Percentiles rank a stretch among this genome's conserved stretches.
Evolutionary conservation across 2,797 vertebrate species (phyloP).

Genomic region (Falco cherrug): DNA sequence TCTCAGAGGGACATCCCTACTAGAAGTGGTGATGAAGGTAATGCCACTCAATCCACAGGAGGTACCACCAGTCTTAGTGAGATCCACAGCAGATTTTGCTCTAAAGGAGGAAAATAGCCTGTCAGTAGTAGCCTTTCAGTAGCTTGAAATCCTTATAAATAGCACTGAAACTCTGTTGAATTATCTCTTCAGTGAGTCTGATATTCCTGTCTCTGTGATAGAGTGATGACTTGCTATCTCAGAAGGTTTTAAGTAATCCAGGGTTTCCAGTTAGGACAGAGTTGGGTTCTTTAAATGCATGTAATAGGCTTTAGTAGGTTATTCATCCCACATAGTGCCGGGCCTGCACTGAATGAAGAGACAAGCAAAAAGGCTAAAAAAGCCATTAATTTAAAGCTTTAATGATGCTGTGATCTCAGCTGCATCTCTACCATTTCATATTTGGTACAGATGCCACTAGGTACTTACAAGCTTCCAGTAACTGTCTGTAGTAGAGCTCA

Average conservation of each 20-base stretch:
- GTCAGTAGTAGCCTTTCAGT: neutral
- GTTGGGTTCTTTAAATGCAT: neutral
- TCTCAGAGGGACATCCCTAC: neutral
- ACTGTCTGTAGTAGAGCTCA: neutral
- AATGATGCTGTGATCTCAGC: neutral
- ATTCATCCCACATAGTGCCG: neutral
- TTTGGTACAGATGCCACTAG: neutral
- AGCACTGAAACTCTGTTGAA: neutral
- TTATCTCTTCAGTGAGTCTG: neutral
- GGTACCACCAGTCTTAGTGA: neutral
- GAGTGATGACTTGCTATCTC: neutral
- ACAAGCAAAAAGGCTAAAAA: neutral
- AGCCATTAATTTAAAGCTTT: neutral
- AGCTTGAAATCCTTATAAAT: neutral
- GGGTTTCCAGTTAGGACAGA: neutral
- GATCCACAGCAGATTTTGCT: neutral
- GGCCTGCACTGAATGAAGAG: neutral
- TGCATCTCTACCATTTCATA: neutral
- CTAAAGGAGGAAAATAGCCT: neutral
- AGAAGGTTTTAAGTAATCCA: neutral
- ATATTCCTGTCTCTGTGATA: neutral
- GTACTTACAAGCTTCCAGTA: neutral
- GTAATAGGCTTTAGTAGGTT: neutral
- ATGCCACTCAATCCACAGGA: neutral
- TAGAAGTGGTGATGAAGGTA: neutral